These are phyloP conservation scores for Philotrypesis tridentata DNA, from an alignment of 1,140 invertebrate genomes.

Conservation along the genomic window DNA sequence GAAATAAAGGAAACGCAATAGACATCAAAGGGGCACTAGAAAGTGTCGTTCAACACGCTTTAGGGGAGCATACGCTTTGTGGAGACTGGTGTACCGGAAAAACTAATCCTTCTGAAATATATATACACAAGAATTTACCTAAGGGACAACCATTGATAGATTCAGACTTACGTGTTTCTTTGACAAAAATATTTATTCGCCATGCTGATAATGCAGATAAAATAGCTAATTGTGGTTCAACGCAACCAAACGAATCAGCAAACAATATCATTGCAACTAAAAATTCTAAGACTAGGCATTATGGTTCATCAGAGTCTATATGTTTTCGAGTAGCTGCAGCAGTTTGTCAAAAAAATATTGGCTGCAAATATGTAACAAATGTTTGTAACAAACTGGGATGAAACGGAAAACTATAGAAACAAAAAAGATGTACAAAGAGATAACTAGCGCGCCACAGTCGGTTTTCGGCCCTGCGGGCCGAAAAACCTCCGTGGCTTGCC, in stretches of 20 bases:
- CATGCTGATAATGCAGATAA: conserved; percentile 43
- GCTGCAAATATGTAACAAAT: no score
- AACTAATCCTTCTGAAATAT: neutral
- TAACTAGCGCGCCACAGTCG: no score
- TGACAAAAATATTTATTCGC: neutral
- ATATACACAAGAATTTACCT: conserved; percentile 22
- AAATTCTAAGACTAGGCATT: no score
- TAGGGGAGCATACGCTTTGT: conserved; percentile 43
- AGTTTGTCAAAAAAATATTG: no score
- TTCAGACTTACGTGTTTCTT: neutral
- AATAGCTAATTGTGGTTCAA: conserved; percentile 48
- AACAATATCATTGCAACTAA: no score
- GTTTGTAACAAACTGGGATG: no score
- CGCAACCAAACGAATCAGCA: conserved; percentile 38
- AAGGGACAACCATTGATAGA: conserved; percentile 5
- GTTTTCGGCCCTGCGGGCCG: no score
- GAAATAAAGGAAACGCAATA: conserved; percentile 37
- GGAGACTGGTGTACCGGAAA: conserved; percentile 29
- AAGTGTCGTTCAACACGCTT: conserved; percentile 47
- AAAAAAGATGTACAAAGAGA: no score
- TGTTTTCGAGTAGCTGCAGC: no score
- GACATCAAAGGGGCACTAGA: conserved; percentile 15
- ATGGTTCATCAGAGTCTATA: no score
- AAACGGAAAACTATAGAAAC: no score
- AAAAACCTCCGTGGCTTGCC: no score